phyloP scores from a whole-genome alignment of 2,797 vertebrate species.

The Acrossocheilus wenchowensis region DNA sequence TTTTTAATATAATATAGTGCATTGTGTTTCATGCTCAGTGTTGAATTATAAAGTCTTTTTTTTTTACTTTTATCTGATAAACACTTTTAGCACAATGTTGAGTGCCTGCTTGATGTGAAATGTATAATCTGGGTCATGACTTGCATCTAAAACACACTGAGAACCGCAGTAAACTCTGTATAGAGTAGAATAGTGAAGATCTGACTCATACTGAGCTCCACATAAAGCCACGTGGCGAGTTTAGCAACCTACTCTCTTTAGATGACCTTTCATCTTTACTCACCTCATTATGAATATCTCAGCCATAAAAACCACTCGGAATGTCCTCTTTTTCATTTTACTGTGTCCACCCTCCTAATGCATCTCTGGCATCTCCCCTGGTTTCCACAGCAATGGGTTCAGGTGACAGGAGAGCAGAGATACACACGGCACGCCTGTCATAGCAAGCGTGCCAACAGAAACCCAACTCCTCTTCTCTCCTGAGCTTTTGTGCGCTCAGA shows the following conservation, averaged over 20 bases:
- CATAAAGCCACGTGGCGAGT: background rate
- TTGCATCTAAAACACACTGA: background rate
- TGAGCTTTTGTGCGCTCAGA: constrained; percentile 50
- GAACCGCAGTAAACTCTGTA: background rate
- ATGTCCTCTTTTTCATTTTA: background rate
- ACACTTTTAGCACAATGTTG: background rate
- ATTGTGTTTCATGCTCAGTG: background rate
- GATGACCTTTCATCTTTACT: constrained; percentile 4
- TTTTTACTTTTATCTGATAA: background rate
- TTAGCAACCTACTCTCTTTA: background rate
- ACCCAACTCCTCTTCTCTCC: constrained; percentile 52
- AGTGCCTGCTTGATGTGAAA: background rate
- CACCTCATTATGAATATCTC: background rate
- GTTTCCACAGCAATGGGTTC: constrained; percentile 46
- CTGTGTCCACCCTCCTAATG: background rate
- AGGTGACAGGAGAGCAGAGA: constrained; percentile 52
- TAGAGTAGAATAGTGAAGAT: background rate
- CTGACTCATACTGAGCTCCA: background rate
- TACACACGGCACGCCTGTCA: constrained; percentile 48
- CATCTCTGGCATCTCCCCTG: constrained; percentile 24
- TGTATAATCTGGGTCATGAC: background rate
- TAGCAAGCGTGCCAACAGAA: constrained; percentile 61
- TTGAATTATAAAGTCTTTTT: background rate
- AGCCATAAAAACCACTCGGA: background rate
- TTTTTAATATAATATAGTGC: background rate